These are phyloP conservation scores for Sympetrum striolatum DNA, from an alignment of 2,888 invertebrate genomes.

Conservation along the genomic window DNA sequence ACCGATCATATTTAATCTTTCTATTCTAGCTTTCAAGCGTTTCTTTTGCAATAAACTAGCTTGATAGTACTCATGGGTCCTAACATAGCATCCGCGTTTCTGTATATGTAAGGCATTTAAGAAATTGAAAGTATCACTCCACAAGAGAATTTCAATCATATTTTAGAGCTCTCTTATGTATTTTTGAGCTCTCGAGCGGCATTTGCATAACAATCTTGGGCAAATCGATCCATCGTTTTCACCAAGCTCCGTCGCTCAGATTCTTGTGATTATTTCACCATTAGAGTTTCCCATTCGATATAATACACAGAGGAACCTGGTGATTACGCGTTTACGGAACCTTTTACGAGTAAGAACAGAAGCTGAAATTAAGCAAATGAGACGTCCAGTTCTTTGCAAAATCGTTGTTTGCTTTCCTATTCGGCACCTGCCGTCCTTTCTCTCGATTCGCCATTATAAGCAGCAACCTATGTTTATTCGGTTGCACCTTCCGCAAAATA, in stretches of 20 bases:
- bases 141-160: no score
- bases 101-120: no score
- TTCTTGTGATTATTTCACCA: neutral
- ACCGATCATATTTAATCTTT: no score
- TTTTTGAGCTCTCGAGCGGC: no score
- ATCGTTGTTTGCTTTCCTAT: conserved; percentile 25
- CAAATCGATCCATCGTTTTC: neutral
- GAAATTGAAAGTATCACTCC: no score
- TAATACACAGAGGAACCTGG: neutral
- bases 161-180: no score
- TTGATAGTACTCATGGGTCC: no score
- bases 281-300: neutral
- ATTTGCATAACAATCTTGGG: no score
- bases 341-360: neutral
- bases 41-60: no score
- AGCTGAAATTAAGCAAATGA: conserved; percentile 2
- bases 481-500: conserved; percentile 5
- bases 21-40: no score
- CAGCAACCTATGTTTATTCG: conserved; percentile 23
- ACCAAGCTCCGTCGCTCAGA: neutral
- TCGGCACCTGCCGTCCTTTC: neutral
- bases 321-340: neutral
- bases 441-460: neutral
- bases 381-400: neutral
- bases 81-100: no score